phyloP scores from a whole-genome alignment of 2,797 vertebrate species.

The Rhinoraja longicauda region DNA sequence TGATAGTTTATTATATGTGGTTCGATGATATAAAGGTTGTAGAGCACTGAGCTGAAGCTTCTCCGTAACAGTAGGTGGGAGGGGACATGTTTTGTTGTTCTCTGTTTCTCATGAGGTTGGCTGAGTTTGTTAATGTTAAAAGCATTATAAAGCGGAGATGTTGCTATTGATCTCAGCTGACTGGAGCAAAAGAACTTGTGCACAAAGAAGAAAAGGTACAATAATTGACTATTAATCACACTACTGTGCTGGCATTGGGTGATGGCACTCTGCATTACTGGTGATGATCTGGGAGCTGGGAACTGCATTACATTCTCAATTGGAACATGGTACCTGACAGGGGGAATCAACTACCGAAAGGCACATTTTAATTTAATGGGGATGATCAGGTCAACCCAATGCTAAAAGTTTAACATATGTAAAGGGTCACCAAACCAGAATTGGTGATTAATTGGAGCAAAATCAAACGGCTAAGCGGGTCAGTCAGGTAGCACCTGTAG shows the following conservation, averaged over 20 bases:
- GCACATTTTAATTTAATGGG: background rate
- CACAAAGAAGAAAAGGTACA: background rate
- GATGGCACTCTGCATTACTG: background rate
- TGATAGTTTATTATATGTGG: background rate
- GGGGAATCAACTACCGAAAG: background rate
- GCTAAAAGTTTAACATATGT: too few relatives aligned
- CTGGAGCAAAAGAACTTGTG: background rate
- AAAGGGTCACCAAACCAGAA: background rate
- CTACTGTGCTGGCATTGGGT: background rate
- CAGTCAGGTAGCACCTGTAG: too few relatives aligned
- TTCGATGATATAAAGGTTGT: background rate
- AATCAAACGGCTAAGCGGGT: too few relatives aligned
- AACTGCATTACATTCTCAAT: background rate
- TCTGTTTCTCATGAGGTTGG: background rate
- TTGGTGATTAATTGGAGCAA: background rate
- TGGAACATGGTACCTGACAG: background rate
- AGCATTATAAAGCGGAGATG: background rate
- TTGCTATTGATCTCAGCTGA: background rate
- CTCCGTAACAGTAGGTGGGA: background rate
- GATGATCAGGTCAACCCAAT: background rate
- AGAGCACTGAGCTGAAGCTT: background rate
- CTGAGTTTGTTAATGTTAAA: background rate
- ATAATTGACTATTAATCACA: background rate
- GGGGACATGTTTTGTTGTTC: background rate
- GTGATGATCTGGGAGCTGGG: background rate